Base-by-base conservation (phyloP, 2,888 invertebrate genomes). In the Drosophila atripex region DNA sequence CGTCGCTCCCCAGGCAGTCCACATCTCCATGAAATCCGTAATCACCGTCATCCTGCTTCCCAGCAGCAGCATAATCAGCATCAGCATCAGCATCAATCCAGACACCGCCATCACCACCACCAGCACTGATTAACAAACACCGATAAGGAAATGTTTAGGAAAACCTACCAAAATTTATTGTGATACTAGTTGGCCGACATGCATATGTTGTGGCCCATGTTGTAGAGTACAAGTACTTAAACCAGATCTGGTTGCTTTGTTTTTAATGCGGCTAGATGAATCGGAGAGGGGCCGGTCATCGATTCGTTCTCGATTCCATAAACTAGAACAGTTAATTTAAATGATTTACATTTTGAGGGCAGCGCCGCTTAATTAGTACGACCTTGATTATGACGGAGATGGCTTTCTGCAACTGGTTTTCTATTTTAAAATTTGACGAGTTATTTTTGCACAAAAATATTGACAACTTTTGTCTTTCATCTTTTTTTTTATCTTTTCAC, bases 271-370 rank as follows among this genome's bases (percentile, higher is more conserved):
- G 72, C 61, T 39, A 35, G 45, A 61, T 39, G 35, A 51, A 55
- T 69, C 12, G 54, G 43, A 54, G 73, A 14, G 12, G 6, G 43
- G 38, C 60, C 32, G 53, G 30, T 39, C 49, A 30, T 16, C 16
- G 60, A 60, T 60, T 60, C 60, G 46, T 14, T 23, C 14, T 3
- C 21, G 9, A 47, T 21, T 60, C 39, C 3, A 18, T 32, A 71
- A 71, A 53, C 60, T 71, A 53, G 58, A 58, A 64, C 71, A 61
- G 50, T 73, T 77, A 71, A 88, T 85, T 88, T 49, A 80, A 70
- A 49, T 49, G 68, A 79, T 77, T 85, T 69, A 46, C 49, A 45
- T 68, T 75, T 83, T 71, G 46, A 73, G 83, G 52, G 52, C 77
- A 88, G 53, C 64, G 77, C 71, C 71, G 43, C 50, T 16, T 43